Evolutionary conservation across 2,113 vertebrate species (phyloP).

Genomic region (Chloroceryle aenea): DNA sequence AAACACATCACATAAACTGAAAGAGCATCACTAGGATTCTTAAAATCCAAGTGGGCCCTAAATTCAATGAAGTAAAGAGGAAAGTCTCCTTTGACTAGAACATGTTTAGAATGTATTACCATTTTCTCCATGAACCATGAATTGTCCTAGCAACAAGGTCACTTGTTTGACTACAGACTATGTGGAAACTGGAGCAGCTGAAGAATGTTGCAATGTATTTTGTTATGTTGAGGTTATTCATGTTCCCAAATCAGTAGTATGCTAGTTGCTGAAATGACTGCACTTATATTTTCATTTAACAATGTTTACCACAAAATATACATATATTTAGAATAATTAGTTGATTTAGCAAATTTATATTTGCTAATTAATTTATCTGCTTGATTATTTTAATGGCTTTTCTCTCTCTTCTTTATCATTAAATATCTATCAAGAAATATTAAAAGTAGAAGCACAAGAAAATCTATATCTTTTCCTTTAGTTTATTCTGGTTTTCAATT

Average conservation of each 20-base stretch:
- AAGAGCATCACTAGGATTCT: background rate
- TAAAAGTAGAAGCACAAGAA: background rate
- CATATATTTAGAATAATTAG: background rate
- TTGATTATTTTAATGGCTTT: slow-evolving; percentile 19
- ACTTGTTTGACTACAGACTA: background rate
- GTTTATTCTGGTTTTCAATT: background rate
- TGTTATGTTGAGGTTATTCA: background rate
- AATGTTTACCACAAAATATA: background rate
- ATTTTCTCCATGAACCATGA: background rate
- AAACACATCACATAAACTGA: background rate
- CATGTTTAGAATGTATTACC: background rate
- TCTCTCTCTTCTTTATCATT: background rate
- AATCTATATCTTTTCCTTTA: background rate
- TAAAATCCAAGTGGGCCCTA: background rate
- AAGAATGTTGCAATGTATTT: background rate
- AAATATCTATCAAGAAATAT: background rate
- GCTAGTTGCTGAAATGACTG: background rate
- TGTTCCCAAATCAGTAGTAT: background rate
- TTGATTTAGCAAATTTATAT: background rate
- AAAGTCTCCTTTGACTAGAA: background rate
- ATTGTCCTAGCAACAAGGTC: background rate
- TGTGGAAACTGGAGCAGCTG: background rate
- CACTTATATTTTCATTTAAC: background rate
- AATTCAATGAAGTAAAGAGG: background rate
- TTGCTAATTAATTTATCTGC: background rate